Base-by-base conservation (phyloP, 53 echinoderm and acorn worm genomes). In the Echinometra lucunter region DNA sequence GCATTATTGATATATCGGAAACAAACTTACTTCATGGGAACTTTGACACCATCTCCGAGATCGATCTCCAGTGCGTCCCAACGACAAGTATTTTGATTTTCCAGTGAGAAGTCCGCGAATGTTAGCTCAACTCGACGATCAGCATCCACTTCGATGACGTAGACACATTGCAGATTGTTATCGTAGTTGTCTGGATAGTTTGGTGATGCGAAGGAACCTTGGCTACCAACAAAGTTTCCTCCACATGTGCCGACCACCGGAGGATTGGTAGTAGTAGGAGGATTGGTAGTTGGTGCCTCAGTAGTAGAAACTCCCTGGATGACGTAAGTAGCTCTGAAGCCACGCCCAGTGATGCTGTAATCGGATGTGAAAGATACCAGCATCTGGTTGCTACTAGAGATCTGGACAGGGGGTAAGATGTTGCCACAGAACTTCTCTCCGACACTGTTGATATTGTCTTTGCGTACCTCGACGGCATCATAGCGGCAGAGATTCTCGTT, bases 61-160 rank as follows among this genome's bases (percentile, higher is more conserved):
- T 92, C 78, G 57, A 92, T 49, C 37, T 74, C 78, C 74, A 92
- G 78, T 45, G 55, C 35, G 57, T 92, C 92, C 56, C 57, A 92
- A 13, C 92, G 17, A n/a, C 92, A 92, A 16, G 38, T 19, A 18
- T 11, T 55, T 28, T 92, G 92, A 37, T 78, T 27, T 80, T 92
- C 92, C 28, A 92, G 49, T 16, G 55, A 49, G 92, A 92, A 55
- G 37, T 92, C 74, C 15, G 1, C 11, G 37, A 92, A 55, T 72
- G 49, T 92, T 16, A 92, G 58, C 25, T 92, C 92, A 44, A 92
- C 92, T 55, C 92, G 92, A 92, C 92, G 92, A 75, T 23, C 92
- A 92, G 92, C 55, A 55, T 92, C 88, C 80, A 96, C 96, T 74
- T 96, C 92, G 58, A 96, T 95, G 56, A 49, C 72, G 91, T 95